These are phyloP conservation scores for Tipula vernalis DNA, from an alignment of 2,888 invertebrate genomes.

Conservation along the genomic window DNA sequence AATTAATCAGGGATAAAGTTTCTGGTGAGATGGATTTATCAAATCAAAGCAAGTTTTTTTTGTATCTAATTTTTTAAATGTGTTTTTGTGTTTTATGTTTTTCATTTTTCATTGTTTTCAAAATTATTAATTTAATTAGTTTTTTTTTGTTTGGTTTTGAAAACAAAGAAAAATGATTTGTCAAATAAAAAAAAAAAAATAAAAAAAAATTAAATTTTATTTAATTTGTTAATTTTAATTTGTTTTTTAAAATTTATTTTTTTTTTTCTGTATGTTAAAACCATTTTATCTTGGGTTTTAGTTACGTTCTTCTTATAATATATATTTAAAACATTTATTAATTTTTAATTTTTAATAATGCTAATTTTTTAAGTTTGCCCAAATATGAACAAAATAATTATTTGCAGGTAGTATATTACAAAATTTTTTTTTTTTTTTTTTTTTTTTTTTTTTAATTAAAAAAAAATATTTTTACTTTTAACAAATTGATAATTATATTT, in stretches of 20 bases:
- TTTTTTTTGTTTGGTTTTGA: background rate
- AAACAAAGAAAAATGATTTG: background rate
- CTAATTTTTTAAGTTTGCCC: background rate
- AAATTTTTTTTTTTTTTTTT: background rate
- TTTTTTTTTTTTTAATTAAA: background rate
- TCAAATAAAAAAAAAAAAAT: background rate
- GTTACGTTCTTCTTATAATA: background rate
- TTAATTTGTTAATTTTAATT: background rate
- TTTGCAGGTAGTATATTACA: background rate
- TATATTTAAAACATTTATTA: background rate
- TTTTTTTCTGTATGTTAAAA: background rate
- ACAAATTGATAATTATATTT: background rate
- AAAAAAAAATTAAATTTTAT: background rate
- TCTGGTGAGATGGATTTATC: slow-evolving; percentile 48
- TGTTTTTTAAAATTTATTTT: background rate
- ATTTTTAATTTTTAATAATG: background rate
- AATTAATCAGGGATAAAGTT: slow-evolving; percentile 91
- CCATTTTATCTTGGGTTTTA: background rate
- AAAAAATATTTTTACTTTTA: background rate
- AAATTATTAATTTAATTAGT: background rate
- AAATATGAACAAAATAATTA: background rate
- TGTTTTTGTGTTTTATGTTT: background rate
- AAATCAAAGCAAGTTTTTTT: slow-evolving; percentile 9
- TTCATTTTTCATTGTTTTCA: background rate
- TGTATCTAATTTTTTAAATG: background rate